Evolutionary conservation across 2,888 invertebrate genomes (phyloP).

Genomic region (Cheilosia pagana): DNA sequence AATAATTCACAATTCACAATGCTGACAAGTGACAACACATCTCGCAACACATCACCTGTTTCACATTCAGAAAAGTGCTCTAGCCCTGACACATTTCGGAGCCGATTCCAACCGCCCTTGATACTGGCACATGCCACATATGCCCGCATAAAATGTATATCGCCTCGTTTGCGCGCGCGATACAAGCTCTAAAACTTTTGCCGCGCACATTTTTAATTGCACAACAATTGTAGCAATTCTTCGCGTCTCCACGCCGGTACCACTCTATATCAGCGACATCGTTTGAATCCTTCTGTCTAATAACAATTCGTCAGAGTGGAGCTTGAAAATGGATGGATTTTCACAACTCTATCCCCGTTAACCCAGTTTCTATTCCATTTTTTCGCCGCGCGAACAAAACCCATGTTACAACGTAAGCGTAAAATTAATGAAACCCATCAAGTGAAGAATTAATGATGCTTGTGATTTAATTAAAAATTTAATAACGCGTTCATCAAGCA

Average conservation of each 20-base stretch:
- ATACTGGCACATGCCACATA: conserved; percentile 30
- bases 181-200: conserved; percentile 34
- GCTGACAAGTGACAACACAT: background rate
- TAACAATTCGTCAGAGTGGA: conserved; percentile 63
- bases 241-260: background rate
- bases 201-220: conserved; percentile 67
- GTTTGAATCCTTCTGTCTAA: conserved; percentile 59
- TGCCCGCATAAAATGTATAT: conserved; percentile 12
- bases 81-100: conserved; percentile 43
- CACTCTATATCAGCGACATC: conserved; percentile 14
- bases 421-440: conserved; percentile 75
- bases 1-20: conserved; percentile 8
- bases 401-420: conserved; percentile 70
- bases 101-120: conserved; percentile 52
- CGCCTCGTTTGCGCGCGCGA: conserved; percentile 1
- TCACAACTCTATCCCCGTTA: conserved; percentile 54
- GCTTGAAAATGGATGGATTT: conserved; percentile 57
- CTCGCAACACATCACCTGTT: conserved; percentile 34
- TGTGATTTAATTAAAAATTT: conserved; percentile 75
- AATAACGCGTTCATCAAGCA: conserved; percentile 71
- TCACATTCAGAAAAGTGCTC: background rate
- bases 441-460: conserved; percentile 72
- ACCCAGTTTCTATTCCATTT: conserved; percentile 54
- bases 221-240: conserved; percentile 62
- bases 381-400: conserved; percentile 18